Evolutionary conservation across 2,113 vertebrate species (phyloP), one percentile per base, ranked within the genome.

Genomic region (Rhea pennata): DNA sequence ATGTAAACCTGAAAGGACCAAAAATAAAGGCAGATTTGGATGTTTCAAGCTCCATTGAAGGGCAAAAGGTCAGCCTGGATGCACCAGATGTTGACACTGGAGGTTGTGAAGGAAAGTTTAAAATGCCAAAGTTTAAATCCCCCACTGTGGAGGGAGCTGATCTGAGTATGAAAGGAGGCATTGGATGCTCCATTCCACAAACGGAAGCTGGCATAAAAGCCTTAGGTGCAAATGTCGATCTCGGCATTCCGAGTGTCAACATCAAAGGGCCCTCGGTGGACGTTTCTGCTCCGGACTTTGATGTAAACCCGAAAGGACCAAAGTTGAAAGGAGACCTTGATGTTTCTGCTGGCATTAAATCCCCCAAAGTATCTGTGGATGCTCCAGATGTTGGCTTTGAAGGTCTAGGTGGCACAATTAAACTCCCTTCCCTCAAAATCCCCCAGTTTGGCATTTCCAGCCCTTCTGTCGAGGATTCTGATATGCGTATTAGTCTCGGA

Each of bases 1-100:
- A 97, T 19, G 67, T 97, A 17, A 97, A 87, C 73, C 75, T 98
- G 95, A 98, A 97, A 98, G 98, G 97, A 96, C 98, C 98, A 96
- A 97, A 97, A 48, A 2, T 98, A 6, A 96, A 97, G 65, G 98
- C 97, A 84, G 95, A 96, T 3, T 16, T 97, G 84, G 97, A 90
- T 2, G 13, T 92, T 6, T 96, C 81, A 2, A 13, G 76, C n/a
- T 82, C 91, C 0, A 14, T 20, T 7, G 92, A 90, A 90, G 96
- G 97, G 48, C 74, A 98, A 0, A 36, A 53, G 1, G 4, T 97
- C 19, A 66, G 83, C 16, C 13, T 96, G 50, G 97, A 94, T 0
- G 16, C 73, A 0, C 95, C 98, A 0, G n/a, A 94, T 20, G 12
- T 98, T 9, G 84, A 96, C 53, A 6, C 97, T 0, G 96, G 97